Evolutionary conservation across 2,113 vertebrate genomes (phyloP).

Genomic region (Grantiella picta): DNA sequence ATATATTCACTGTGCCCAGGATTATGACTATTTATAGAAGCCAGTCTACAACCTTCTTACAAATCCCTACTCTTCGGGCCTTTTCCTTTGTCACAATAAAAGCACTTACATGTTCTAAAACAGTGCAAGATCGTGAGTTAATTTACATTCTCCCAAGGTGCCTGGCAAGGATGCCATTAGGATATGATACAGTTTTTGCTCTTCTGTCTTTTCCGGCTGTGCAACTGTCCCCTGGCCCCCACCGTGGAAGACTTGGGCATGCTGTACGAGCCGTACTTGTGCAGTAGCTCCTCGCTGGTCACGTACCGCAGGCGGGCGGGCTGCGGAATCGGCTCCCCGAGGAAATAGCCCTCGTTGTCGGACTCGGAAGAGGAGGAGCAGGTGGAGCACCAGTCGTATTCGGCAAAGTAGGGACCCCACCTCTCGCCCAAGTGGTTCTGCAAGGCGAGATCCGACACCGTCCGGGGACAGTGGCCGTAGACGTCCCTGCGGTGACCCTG

Average conservation of each 20-base stretch:
- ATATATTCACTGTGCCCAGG: conserved; percentile 72
- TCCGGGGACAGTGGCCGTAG: conserved; percentile 89
- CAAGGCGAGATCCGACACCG: conserved; percentile 92
- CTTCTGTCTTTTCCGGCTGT: conserved; percentile 92
- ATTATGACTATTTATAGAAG: conserved; percentile 66
- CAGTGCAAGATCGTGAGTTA: conserved; percentile 84
- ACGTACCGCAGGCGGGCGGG: conserved; percentile 90
- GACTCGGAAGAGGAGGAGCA: conserved; percentile 98
- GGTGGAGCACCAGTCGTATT: conserved; percentile 96
- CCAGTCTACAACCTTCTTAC: conserved; percentile 37
- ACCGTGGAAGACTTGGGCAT: conserved; percentile 82
- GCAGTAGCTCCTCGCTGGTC: conserved; percentile 91
- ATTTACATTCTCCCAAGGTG: conserved; percentile 76
- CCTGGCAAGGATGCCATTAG: conserved; percentile 68
- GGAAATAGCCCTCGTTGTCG: conserved; percentile 96
- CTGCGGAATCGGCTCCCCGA: conserved; percentile 93
- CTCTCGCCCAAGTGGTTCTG: conserved; percentile 88
- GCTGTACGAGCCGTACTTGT: conserved; percentile 87
- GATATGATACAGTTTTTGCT: conserved; percentile 99
- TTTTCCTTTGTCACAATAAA: conserved; percentile 53
- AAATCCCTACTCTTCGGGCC: conserved; percentile 1
- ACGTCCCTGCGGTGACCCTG: conserved; percentile 79
- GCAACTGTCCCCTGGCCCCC: conserved; percentile 85
- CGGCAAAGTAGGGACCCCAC: conserved; percentile 85
- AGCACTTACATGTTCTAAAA: conserved; percentile 65